Conservation (phyloP, 1,140 invertebrate species). For the Holcopasites calliopsidis region DNA sequence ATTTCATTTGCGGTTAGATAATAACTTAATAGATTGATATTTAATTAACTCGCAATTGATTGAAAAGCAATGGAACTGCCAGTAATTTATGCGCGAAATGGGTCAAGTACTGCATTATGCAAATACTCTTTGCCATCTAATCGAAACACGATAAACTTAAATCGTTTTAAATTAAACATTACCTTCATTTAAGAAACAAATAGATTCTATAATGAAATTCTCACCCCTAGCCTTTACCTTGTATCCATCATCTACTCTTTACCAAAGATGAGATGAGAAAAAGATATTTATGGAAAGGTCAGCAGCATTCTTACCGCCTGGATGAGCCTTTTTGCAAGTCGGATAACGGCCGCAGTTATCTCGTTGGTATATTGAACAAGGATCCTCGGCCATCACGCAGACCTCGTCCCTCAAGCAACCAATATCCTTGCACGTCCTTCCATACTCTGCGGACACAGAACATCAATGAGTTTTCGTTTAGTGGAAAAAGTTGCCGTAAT, state of each 20-base stretch:
- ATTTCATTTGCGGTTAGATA: background rate
- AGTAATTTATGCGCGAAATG: slow-evolving; percentile 6
- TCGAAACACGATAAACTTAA: background rate
- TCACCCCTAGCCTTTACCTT: background rate
- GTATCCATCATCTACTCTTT: background rate
- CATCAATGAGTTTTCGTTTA: slow-evolving; percentile 21
- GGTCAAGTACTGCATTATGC: background rate
- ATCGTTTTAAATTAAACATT: too few species aligned
- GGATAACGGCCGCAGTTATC: slow-evolving; percentile 84
- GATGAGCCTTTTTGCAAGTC: slow-evolving; percentile 81
- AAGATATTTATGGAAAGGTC: slow-evolving; percentile 23
- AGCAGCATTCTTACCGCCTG: slow-evolving; percentile 61
- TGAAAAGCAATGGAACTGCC: slow-evolving; percentile 1
- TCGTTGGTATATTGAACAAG: slow-evolving; percentile 81
- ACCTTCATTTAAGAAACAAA: too few species aligned
- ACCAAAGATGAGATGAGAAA: background rate
- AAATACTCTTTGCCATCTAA: background rate
- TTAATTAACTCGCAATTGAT: slow-evolving; percentile 17
- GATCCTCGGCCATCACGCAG: slow-evolving; percentile 86
- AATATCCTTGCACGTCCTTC: slow-evolving; percentile 87
- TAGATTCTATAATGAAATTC: too few species aligned
- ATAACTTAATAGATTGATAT: background rate
- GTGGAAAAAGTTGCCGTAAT: slow-evolving; percentile 19
- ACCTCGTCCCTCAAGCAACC: slow-evolving; percentile 85
- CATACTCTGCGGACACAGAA: slow-evolving; percentile 84